Evolutionary conservation across 2,797 vertebrate genomes (phyloP).

Genomic region (Denticeps clupeoides): DNA sequence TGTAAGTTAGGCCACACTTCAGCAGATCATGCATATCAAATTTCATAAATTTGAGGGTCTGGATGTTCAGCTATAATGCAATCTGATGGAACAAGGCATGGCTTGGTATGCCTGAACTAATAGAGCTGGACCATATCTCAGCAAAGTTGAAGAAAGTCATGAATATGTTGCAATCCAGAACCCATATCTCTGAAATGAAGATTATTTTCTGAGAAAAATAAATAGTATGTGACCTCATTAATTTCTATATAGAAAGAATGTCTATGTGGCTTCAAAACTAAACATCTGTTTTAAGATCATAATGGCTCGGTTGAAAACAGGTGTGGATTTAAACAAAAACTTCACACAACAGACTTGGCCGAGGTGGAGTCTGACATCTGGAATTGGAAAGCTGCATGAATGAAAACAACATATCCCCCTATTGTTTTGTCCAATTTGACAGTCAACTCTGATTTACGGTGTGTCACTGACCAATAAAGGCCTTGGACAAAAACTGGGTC

Average conservation of each 20-base stretch:
- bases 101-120: neutral
- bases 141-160: neutral
- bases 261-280: too few relatives aligned
- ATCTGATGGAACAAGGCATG: neutral
- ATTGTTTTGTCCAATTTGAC: constrained; percentile 26
- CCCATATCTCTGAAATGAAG: too few relatives aligned
- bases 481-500: constrained; percentile 16
- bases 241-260: too few relatives aligned
- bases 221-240: too few relatives aligned
- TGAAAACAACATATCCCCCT: constrained; percentile 11
- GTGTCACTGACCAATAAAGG: constrained; percentile 1
- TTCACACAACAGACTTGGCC: constrained; percentile 13
- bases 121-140: too few relatives aligned
- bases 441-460: constrained; percentile 8
- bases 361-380: constrained; percentile 33
- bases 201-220: too few relatives aligned
- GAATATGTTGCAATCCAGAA: neutral
- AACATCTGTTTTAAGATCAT: too few relatives aligned
- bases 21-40: neutral
- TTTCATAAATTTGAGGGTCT: constrained; percentile 9
- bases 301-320: too few relatives aligned
- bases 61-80: constrained; percentile 17
- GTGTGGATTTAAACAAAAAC: constrained; percentile 38
- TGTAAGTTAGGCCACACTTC: neutral
- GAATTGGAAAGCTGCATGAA: constrained; percentile 17